Evolutionary conservation across 2,797 vertebrate genomes (phyloP).

Genomic region (Rhabdophis nuchalis): DNA sequence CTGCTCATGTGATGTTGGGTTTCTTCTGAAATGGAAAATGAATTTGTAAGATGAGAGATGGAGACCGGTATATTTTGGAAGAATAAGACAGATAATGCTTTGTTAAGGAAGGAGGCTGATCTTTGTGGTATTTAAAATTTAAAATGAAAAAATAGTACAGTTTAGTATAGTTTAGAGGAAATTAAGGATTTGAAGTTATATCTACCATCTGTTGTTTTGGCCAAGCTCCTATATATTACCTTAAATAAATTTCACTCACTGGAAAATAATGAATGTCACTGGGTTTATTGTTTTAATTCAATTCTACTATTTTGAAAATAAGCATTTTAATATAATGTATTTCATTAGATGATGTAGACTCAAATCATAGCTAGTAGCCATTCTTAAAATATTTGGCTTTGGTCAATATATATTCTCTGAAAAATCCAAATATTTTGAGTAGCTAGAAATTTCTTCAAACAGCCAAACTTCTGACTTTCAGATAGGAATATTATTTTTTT

Average conservation of each 20-base stretch:
- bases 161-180: background rate
- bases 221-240: slow-evolving; percentile 9
- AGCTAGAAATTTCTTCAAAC: slow-evolving; percentile 10
- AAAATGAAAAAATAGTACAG: background rate
- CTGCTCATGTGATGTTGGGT: background rate
- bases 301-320: background rate
- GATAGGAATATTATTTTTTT: background rate
- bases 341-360: background rate
- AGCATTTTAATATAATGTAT: background rate
- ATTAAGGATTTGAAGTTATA: background rate
- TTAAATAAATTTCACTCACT: background rate
- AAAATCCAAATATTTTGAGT: background rate
- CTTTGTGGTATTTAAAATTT: background rate
- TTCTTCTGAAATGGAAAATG: background rate
- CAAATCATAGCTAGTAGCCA: background rate
- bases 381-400: slow-evolving; percentile 15
- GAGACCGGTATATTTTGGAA: background rate
- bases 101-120: background rate
- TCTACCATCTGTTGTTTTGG: background rate
- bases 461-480: background rate
- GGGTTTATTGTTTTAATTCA: background rate
- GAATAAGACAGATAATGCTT: background rate
- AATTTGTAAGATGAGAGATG: background rate
- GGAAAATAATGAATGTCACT: background rate
- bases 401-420: slow-evolving; percentile 3